These are phyloP conservation scores for Crotophaga sulcirostris DNA, from an alignment of 2,113 vertebrate genomes.

Conservation along the genomic window DNA sequence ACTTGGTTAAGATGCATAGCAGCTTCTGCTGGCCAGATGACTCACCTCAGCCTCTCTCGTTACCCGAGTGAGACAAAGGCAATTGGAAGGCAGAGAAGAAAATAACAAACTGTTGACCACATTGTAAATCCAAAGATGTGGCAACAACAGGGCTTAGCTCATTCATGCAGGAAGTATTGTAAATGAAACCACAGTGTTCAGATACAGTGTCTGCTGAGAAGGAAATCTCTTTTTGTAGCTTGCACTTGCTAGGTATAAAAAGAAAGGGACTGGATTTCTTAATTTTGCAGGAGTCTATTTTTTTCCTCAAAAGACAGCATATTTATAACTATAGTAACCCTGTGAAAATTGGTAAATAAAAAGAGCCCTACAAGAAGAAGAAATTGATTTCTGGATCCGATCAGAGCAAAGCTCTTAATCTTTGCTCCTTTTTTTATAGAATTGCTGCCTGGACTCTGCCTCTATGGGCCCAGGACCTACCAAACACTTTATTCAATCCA, in stretches of 20 bases:
- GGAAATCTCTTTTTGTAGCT: slow-evolving; percentile 19
- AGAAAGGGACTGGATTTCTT: background rate
- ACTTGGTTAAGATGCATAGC: background rate
- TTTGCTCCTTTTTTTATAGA: slow-evolving; percentile 15
- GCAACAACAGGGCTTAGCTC: slow-evolving; percentile 9
- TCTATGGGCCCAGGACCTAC: background rate
- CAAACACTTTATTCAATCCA: background rate
- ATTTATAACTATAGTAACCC: slow-evolving; percentile 14
- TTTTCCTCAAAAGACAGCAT: background rate
- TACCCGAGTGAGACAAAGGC: background rate
- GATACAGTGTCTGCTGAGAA: background rate
- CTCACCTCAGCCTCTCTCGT: background rate
- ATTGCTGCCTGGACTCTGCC: background rate
- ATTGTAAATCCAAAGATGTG: slow-evolving; percentile 3
- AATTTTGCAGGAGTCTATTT: background rate
- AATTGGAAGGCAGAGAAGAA: background rate
- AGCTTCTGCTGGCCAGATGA: background rate
- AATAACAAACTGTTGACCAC: slow-evolving; percentile 46
- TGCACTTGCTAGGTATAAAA: slow-evolving; percentile 19
- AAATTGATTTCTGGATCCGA: slow-evolving; percentile 35
- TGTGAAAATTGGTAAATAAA: background rate
- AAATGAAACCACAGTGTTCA: background rate
- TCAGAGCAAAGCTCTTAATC: slow-evolving; percentile 25
- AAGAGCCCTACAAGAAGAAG: background rate
- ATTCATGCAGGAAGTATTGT: slow-evolving; percentile 9